These are phyloP conservation scores for Echeneis naucrates DNA, from an alignment of 2,797 vertebrate species.

Conservation along the genomic window DNA sequence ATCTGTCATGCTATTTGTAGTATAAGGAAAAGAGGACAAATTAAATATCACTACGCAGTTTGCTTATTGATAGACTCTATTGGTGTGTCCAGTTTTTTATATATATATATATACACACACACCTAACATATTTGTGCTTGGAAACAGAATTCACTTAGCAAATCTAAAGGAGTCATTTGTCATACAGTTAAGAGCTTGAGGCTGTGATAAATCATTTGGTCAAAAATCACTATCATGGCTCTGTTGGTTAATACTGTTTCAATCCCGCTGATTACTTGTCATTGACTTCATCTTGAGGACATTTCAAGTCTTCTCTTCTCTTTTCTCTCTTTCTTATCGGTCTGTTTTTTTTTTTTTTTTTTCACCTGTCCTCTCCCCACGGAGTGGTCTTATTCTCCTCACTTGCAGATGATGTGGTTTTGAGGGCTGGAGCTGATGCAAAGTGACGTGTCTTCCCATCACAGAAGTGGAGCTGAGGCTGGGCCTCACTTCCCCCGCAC, in stretches of 20 bases:
- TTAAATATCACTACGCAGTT: constrained; percentile 4
- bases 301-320: constrained; percentile 8
- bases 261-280: constrained; percentile 21
- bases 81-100: constrained; percentile 21
- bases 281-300: constrained; percentile 28
- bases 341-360: constrained; percentile 58
- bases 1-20: constrained; percentile 10
- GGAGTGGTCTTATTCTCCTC: constrained; percentile 76
- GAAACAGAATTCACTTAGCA: constrained; percentile 39
- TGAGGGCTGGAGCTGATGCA: constrained; percentile 81
- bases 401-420: constrained; percentile 82
- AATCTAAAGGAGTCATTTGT: constrained; percentile 55
- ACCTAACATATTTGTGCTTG: constrained; percentile 22
- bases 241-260: constrained; percentile 25
- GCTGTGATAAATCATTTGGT: constrained; percentile 28
- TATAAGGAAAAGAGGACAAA: constrained; percentile 6
- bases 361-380: constrained; percentile 56
- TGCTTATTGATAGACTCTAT: constrained; percentile 28
- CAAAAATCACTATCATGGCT: constrained; percentile 23
- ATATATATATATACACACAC: no score
- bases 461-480: constrained; percentile 77
- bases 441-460: constrained; percentile 84
- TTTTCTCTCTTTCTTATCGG: constrained; percentile 41
- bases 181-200: constrained; percentile 26
- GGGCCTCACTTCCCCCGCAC: constrained; percentile 83